phyloP scores from a whole-genome alignment of 2,888 invertebrate species.

The Torymus auratus region DNA sequence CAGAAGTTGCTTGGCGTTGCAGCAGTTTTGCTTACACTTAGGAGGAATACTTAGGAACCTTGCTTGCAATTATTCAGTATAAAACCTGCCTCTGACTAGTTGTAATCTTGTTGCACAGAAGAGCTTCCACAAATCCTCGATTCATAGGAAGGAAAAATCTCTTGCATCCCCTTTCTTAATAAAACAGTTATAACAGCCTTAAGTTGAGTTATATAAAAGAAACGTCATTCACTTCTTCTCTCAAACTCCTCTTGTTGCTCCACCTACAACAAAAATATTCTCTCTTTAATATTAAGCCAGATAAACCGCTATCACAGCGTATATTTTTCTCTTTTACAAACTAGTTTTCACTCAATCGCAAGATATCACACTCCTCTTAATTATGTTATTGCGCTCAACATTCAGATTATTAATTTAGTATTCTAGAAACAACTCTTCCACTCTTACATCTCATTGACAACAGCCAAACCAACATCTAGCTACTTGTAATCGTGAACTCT shows the following conservation, averaged over 20 bases:
- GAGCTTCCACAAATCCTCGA: conserved; percentile 24
- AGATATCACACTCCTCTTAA: no score
- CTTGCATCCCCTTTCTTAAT: conserved; percentile 15
- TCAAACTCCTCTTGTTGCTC: conserved; percentile 20
- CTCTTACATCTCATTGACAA: no score
- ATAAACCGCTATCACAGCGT: background rate
- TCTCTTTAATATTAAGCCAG: background rate
- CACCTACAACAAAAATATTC: conserved; percentile 43
- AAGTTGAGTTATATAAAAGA: conserved; percentile 51
- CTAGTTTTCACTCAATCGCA: no score
- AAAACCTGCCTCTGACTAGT: conserved; percentile 51
- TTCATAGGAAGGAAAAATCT: conserved; percentile 13
- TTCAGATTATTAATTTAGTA: no score
- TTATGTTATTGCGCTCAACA: no score
- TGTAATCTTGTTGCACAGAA: conserved; percentile 12
- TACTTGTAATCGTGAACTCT: no score
- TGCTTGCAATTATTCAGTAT: conserved; percentile 36
- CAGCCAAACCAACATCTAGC: no score
- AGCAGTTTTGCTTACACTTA: conserved; percentile 38
- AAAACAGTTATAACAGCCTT: conserved; percentile 53
- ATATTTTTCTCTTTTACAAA: background rate
- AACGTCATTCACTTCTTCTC: background rate
- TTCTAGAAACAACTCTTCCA: no score
- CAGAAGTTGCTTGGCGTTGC: conserved; percentile 29
- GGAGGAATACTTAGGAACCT: conserved; percentile 51